These are phyloP conservation scores for Masticophis lateralis DNA, from an alignment of 2,797 vertebrate genomes.

Conservation along the genomic window DNA sequence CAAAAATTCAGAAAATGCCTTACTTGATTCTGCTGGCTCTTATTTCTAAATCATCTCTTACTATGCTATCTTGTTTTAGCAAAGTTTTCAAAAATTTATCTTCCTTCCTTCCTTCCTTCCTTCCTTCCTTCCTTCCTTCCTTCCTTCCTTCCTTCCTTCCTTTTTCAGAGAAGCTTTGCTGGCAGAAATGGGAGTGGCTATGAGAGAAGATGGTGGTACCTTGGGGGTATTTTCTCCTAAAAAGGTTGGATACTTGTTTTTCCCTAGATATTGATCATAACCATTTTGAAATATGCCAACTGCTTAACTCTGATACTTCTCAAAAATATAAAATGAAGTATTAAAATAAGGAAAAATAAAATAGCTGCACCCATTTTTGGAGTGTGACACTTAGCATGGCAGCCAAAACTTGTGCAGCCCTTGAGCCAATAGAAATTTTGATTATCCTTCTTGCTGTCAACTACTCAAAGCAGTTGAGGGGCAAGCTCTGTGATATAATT, in stretches of 20 bases:
- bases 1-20: not conserved
- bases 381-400: not conserved
- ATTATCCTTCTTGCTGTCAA: not conserved
- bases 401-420: not conserved
- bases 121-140: slow-evolving; percentile 28
- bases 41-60: not conserved
- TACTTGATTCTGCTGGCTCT: not conserved
- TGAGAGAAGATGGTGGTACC: slow-evolving; percentile 95
- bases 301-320: not conserved
- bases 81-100: not conserved
- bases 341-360: not conserved
- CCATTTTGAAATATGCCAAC: not conserved
- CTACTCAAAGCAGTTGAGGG: not conserved
- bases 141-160: slow-evolving; percentile 13
- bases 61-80: no score
- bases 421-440: not conserved
- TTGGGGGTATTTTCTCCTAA: slow-evolving; percentile 97
- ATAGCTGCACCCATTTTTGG: not conserved
- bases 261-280: rapidly evolving
- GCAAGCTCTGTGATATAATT: not conserved
- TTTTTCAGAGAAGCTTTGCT: slow-evolving; percentile 89
- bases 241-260: slow-evolving; percentile 79
- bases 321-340: not conserved
- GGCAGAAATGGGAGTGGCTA: slow-evolving; percentile 98
- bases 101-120: not conserved